Evolutionary conservation across 2,888 invertebrate genomes (phyloP).

Genomic region (Monochamus alternatus): DNA sequence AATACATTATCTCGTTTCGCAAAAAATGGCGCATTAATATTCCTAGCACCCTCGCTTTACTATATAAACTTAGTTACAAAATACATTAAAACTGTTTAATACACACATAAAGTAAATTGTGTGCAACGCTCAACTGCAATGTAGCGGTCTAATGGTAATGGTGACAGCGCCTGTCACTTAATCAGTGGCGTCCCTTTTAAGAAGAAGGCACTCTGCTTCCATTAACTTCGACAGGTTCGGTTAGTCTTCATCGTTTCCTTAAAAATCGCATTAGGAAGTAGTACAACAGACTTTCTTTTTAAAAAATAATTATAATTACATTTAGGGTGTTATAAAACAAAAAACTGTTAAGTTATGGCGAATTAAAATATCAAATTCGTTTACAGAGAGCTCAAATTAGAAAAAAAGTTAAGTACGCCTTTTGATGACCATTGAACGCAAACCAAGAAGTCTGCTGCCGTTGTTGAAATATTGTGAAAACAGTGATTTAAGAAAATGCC

Average conservation of each 20-base stretch:
- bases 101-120: slow-evolving; percentile 67
- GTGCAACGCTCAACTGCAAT: slow-evolving; percentile 60
- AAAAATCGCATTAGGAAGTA: neutral
- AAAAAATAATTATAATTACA: too few relatives aligned
- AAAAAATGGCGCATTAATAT: slow-evolving; percentile 65
- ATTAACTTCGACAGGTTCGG: slow-evolving; percentile 9
- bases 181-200: slow-evolving; percentile 43
- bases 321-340: too few relatives aligned
- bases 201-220: slow-evolving; percentile 31
- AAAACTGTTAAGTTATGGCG: too few relatives aligned
- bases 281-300: neutral
- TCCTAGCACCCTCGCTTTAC: slow-evolving; percentile 65
- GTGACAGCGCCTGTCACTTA: slow-evolving; percentile 52
- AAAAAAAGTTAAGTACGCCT: too few relatives aligned
- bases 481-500: too few relatives aligned
- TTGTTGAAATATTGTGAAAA: too few relatives aligned
- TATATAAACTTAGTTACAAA: slow-evolving; percentile 68
- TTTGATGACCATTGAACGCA: too few relatives aligned
- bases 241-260: slow-evolving; percentile 15
- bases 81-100: slow-evolving; percentile 69
- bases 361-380: too few relatives aligned
- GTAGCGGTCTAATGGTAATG: slow-evolving; percentile 60
- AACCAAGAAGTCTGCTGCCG: too few relatives aligned
- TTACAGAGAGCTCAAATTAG: too few relatives aligned
- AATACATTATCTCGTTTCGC: slow-evolving; percentile 60